Evolutionary conservation across 1,140 invertebrate genomes (phyloP), one percentile per base, ranked within the genome.

Genomic region (Ditylenchus dipsaci): DNA sequence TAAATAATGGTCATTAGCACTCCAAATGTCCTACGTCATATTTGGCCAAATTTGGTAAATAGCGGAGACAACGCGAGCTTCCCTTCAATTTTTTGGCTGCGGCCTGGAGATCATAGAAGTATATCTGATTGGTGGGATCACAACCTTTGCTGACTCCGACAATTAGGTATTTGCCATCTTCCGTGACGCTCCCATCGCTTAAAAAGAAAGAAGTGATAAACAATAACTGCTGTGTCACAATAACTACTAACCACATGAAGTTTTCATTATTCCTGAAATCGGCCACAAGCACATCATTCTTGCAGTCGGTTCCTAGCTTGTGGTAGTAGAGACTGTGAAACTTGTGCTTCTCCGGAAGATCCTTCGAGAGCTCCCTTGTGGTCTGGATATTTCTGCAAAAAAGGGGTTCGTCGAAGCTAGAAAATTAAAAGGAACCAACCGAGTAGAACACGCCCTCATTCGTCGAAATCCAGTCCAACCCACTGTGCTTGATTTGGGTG

Each of bases 401-500:
- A 43, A 45, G 15, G 3, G 17, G n/a, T n/a, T n/a, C n/a, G n/a
- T n/a, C n/a, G n/a, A n/a, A n/a, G n/a, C n/a, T n/a, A n/a, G n/a
- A 53, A 60, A 30, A 59, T 59, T 59, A 71, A 42, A 53, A n/a
- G 64, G 19, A 11, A 13, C 65, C 61, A n/a, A 27, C 90, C 19
- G n/a, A 60, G 58, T n/a, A n/a, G n/a, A n/a, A n/a, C n/a, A n/a
- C n/a, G 61, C n/a, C n/a, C n/a, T n/a, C n/a, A n/a, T n/a, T 21
- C 65, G 29, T 29, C 67, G 71, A 45, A 43, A 92, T 94, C 94
- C 95, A 98, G 0, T 91, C 87, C 82, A 97, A 88, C 11, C 88
- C 86, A 0, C 91, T 90, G 84, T 92, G 97, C 84, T 96, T 97
- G 0, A 95, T 90, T 92, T 91, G 76, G 92, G 88, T 67, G 98